phyloP scores from a whole-genome alignment of 1,140 invertebrate genomes.

The Camponotus vicinus region DNA sequence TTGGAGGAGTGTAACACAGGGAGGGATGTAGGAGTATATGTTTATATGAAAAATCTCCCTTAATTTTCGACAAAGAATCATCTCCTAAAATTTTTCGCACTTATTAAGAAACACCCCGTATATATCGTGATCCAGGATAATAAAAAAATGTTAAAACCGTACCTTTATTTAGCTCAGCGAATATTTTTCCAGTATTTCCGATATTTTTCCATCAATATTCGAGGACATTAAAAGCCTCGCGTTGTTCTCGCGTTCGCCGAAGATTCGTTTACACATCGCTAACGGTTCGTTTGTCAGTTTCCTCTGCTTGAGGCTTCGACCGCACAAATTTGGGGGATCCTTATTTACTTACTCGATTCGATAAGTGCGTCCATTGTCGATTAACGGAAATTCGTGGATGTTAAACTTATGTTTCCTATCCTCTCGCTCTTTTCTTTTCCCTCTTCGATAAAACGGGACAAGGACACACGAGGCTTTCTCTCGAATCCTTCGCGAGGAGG shows the following conservation, averaged over 20 bases:
- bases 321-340: constrained; percentile 20
- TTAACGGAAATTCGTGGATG: constrained; percentile 49
- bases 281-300: constrained; percentile 66
- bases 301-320: constrained; percentile 31
- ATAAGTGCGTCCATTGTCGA: constrained; percentile 13
- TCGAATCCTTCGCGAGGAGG: constrained; percentile 14
- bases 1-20: no score
- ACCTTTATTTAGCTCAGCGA: neutral
- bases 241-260: constrained; percentile 39
- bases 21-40: no score
- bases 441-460: constrained; percentile 22
- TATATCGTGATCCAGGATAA: neutral
- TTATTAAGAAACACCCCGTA: no score
- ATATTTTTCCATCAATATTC: neutral
- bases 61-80: no score
- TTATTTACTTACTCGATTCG: constrained; percentile 26
- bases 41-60: no score
- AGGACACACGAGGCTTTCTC: constrained; percentile 32
- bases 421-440: neutral
- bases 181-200: neutral
- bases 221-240: constrained; percentile 19
- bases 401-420: constrained; percentile 20
- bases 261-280: constrained; percentile 56
- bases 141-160: neutral
- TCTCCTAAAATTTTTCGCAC: no score